Evolutionary conservation across 2,888 invertebrate species (phyloP).

Genomic region (Cerceris rybyensis): DNA sequence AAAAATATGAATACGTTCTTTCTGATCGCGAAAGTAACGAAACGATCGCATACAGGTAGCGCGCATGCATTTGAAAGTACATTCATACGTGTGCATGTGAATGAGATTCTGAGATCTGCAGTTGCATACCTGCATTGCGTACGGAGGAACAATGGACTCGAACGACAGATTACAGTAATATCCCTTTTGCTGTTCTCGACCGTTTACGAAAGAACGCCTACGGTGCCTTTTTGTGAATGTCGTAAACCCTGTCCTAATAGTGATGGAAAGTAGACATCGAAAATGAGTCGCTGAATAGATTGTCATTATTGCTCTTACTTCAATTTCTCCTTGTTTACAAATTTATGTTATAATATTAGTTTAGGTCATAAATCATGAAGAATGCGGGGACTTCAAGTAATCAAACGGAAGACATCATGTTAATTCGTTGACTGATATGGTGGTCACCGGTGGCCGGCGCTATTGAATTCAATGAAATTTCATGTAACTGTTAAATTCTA

Average conservation of each 20-base stretch:
- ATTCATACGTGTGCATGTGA: constrained; percentile 16
- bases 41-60: background rate
- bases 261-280: constrained; percentile 40
- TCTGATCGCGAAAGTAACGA: background rate
- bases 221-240: constrained; percentile 44
- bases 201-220: constrained; percentile 48
- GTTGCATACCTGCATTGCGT: constrained; percentile 37
- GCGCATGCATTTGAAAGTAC: constrained; percentile 13
- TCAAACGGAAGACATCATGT: too few relatives aligned
- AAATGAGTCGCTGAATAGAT: constrained; percentile 16
- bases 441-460: too few relatives aligned
- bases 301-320: constrained; percentile 16
- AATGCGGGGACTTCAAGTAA: too few relatives aligned
- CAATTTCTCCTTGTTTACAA: background rate
- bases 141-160: constrained; percentile 42
- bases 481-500: too few relatives aligned
- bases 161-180: constrained; percentile 48
- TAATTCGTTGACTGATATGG: too few relatives aligned
- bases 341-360: too few relatives aligned
- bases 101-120: constrained; percentile 34
- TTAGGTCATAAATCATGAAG: too few relatives aligned
- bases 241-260: constrained; percentile 39
- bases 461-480: too few relatives aligned
- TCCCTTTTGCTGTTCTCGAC: constrained; percentile 33
- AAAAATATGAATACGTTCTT: background rate